phyloP scores from a whole-genome alignment of 2,797 vertebrate species.

The Bryconaethiops microstoma region DNA sequence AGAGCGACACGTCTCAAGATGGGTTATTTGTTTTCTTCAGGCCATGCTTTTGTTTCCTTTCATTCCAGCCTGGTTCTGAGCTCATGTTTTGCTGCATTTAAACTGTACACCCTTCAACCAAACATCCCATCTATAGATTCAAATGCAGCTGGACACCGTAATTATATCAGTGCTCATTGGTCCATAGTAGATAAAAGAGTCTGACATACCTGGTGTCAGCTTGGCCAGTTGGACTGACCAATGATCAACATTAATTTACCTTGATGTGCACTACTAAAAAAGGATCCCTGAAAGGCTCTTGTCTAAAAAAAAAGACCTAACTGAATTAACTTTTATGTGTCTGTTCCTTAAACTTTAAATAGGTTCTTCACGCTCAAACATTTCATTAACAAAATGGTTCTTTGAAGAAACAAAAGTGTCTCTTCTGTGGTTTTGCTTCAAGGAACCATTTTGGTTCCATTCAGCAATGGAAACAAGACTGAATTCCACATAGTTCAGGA shows the following conservation, averaged over 20 bases:
- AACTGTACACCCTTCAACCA: background rate
- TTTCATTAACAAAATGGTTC: too few relatives aligned
- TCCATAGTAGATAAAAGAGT: background rate
- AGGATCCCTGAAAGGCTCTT: background rate
- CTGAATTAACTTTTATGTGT: too few relatives aligned
- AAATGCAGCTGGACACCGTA: background rate
- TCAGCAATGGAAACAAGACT: too few relatives aligned
- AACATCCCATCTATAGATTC: background rate
- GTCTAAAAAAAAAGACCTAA: background rate
- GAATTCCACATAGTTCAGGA: too few relatives aligned
- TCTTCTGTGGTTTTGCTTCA: too few relatives aligned
- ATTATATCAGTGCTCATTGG: background rate
- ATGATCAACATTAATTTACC: background rate
- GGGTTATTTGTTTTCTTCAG: background rate
- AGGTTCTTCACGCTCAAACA: too few relatives aligned
- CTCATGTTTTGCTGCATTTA: background rate
- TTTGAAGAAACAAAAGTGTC: too few relatives aligned
- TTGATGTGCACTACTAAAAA: background rate
- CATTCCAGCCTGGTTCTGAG: background rate
- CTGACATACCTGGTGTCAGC: background rate
- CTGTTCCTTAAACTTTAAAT: too few relatives aligned
- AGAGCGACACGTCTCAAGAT: background rate
- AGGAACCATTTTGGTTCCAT: too few relatives aligned
- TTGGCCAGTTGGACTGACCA: background rate
- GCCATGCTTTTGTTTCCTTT: slow-evolving; percentile 2